These are phyloP conservation scores for Lethocerus indicus DNA, from an alignment of 1,140 invertebrate genomes.

Conservation along the genomic window DNA sequence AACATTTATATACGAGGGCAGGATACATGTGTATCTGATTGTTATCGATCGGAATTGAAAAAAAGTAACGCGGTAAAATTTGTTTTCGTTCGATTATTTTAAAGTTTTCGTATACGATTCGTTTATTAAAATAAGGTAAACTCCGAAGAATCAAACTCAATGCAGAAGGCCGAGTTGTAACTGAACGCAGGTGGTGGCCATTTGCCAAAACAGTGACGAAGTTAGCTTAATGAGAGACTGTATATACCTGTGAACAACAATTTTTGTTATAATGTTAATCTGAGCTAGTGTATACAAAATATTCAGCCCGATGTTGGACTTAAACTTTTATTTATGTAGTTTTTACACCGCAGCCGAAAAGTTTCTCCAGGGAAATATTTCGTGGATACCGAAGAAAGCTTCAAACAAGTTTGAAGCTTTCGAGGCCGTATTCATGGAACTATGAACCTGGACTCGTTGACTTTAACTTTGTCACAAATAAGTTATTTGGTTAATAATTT, in stretches of 20 bases:
- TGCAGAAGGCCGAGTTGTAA: too few relatives aligned
- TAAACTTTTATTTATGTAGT: constrained; percentile 40
- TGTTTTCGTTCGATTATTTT: too few relatives aligned
- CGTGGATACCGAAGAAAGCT: constrained; percentile 56
- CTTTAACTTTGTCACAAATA: constrained; percentile 94
- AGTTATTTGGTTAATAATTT: constrained; percentile 90
- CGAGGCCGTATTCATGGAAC: constrained; percentile 76
- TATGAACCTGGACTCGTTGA: constrained; percentile 97
- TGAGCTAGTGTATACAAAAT: constrained; percentile 20
- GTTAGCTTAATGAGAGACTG: constrained; percentile 7
- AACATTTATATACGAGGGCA: too few relatives aligned
- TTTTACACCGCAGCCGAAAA: constrained; percentile 35
- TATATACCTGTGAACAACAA: constrained; percentile 4
- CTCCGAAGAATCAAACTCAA: too few relatives aligned
- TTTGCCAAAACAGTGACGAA: constrained; percentile 11
- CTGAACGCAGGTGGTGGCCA: too few relatives aligned
- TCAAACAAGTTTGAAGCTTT: constrained; percentile 70
- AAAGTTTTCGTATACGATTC: too few relatives aligned
- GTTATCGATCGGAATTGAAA: too few relatives aligned
- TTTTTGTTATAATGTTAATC: constrained; percentile 20
- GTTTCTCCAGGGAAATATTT: constrained; percentile 35
- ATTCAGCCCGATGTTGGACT: constrained; percentile 41
- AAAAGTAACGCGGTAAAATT: too few relatives aligned
- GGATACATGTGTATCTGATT: too few relatives aligned
- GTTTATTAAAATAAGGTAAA: too few relatives aligned